These are phyloP conservation scores for Herpailurus yagouaroundi DNA, from an alignment of 2,113 vertebrate species.

Conservation along the genomic window DNA sequence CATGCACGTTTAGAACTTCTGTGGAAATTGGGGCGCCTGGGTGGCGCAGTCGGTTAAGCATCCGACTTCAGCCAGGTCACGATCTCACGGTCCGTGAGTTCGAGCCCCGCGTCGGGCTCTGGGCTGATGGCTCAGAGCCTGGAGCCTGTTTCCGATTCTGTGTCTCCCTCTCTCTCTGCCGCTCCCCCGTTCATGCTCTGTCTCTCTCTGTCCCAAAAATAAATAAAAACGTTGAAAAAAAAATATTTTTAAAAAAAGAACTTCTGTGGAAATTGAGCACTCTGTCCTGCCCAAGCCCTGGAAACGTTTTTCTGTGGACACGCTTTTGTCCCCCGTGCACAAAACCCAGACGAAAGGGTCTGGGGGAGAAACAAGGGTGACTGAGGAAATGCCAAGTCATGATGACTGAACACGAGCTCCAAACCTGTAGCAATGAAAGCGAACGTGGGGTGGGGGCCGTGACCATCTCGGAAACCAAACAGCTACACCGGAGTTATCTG, in stretches of 20 bases:
- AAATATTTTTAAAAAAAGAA: too few relatives aligned
- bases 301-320: not conserved
- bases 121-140: too few relatives aligned
- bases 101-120: too few relatives aligned
- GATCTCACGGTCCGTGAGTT: too few relatives aligned
- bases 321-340: not conserved
- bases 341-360: not conserved
- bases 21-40: too few relatives aligned
- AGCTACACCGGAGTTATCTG: not conserved
- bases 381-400: not conserved
- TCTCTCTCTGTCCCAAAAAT: too few relatives aligned
- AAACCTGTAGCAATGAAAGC: not conserved
- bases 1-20: not conserved
- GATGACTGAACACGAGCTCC: not conserved
- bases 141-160: too few relatives aligned
- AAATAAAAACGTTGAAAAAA: too few relatives aligned
- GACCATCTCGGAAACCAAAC: not conserved
- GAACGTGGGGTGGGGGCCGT: not conserved
- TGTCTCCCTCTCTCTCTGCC: too few relatives aligned
- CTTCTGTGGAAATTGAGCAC: not conserved
- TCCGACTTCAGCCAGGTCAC: too few relatives aligned
- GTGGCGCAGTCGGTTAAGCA: too few relatives aligned
- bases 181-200: too few relatives aligned
- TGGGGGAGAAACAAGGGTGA: not conserved
- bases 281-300: not conserved